These are phyloP conservation scores for Helicorthomorpha holstii DNA, from an alignment of 1,140 invertebrate genomes.

Conservation along the genomic window DNA sequence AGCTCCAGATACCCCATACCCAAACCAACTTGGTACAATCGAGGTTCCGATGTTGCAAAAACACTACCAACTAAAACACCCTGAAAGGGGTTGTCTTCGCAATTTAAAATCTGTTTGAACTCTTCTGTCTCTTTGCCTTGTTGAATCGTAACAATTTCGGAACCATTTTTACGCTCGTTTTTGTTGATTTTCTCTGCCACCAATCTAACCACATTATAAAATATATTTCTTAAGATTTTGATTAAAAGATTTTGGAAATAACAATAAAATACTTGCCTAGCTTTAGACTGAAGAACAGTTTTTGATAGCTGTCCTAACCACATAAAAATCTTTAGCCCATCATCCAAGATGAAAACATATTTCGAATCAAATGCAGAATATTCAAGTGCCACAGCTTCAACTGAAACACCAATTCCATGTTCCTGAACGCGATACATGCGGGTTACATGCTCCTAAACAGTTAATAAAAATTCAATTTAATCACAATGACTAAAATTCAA, in stretches of 20 bases:
- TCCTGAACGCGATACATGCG: conserved; percentile 80
- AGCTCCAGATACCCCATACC: conserved; percentile 98
- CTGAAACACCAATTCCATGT: conserved; percentile 68
- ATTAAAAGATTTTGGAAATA: conserved; percentile 16
- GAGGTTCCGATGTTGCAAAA: conserved; percentile 53
- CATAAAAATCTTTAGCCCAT: conserved; percentile 67
- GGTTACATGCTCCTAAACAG: conserved; percentile 49
- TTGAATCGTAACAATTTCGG: conserved; percentile 69
- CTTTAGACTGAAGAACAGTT: conserved; percentile 87
- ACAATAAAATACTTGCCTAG: conserved; percentile 29
- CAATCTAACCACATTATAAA: conserved; percentile 34
- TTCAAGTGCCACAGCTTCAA: conserved; percentile 67
- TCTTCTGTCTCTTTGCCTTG: conserved; percentile 64
- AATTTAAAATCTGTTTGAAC: conserved; percentile 60
- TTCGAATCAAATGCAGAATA: conserved; percentile 63
- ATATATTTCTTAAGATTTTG: neutral
- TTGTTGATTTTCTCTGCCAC: conserved; percentile 98
- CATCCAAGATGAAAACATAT: conserved; percentile 84
- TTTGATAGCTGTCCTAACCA: conserved; percentile 85
- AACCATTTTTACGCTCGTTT: conserved; percentile 89
- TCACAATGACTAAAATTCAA: conserved; percentile 15
- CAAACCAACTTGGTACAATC: conserved; percentile 82
- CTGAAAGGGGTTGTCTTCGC: conserved; percentile 20
- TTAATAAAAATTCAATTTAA: conserved; percentile 2
- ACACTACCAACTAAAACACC: conserved; percentile 51